Conservation (phyloP, 2,888 invertebrate genomes). For the Byasa hedistus region DNA sequence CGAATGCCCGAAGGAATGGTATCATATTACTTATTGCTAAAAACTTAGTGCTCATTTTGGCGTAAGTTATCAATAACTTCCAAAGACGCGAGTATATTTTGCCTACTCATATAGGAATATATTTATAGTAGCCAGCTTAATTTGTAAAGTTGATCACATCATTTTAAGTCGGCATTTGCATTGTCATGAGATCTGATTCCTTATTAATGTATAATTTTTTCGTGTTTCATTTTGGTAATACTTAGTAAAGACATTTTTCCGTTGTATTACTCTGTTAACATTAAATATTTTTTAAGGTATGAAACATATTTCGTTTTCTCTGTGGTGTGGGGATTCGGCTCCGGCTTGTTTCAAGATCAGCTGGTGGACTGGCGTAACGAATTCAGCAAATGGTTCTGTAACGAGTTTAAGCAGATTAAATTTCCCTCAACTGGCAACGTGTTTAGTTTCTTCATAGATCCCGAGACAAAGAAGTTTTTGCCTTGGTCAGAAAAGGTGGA, state of each 20-base stretch:
- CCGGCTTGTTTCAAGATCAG: conserved; percentile 94
- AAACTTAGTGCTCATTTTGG: no score
- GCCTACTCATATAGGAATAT: no score
- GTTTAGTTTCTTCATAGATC: conserved; percentile 94
- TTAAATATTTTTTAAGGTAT: conserved; percentile 73
- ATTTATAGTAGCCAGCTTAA: no score
- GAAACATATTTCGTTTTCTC: conserved; percentile 96
- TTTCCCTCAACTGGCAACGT: conserved; percentile 91
- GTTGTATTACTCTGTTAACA: neutral
- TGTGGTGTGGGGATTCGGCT: conserved; percentile 96
- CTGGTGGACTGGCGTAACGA: conserved; percentile 94
- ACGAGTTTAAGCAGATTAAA: conserved; percentile 94
- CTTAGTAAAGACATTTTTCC: neutral
- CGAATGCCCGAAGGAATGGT: conserved; percentile 96
- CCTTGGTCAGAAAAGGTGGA: conserved; percentile 93
- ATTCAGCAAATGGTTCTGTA: conserved; percentile 96
- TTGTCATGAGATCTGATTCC: no score
- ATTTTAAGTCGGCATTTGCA: no score
- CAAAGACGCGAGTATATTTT: no score
- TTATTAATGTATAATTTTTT: no score
- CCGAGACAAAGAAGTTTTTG: conserved; percentile 89
- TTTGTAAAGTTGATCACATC: no score
- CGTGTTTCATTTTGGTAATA: no score
- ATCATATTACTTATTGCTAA: neutral
- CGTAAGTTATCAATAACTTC: no score